Evolutionary conservation across 64 coral and sea anemone genomes (phyloP).

Genomic region (Montipora efflorescens): DNA sequence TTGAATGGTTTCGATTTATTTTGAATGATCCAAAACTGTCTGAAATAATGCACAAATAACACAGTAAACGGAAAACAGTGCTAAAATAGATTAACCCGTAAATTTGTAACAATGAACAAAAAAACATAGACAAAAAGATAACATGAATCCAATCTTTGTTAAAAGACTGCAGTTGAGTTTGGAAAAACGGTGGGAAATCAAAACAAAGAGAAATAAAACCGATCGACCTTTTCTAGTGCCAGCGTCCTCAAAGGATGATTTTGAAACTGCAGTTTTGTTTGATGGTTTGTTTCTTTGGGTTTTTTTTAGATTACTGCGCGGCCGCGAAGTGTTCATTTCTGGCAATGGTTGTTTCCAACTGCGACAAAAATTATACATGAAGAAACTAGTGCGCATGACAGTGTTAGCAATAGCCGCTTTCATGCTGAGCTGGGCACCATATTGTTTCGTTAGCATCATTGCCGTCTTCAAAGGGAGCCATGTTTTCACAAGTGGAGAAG

Average conservation of each 20-base stretch:
- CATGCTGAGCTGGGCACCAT: slow-evolving; percentile 68
- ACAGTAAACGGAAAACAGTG: too few relatives aligned
- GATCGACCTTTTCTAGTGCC: not conserved
- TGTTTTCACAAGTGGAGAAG: slow-evolving; percentile 29
- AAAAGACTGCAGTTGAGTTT: too few relatives aligned
- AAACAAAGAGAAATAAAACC: too few relatives aligned
- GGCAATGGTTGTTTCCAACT: not conserved
- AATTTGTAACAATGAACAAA: too few relatives aligned
- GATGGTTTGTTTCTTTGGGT: not conserved
- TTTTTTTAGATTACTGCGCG: slow-evolving; percentile 1
- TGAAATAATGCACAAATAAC: too few relatives aligned
- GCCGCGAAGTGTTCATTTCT: slow-evolving; percentile 2
- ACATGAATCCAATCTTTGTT: too few relatives aligned
- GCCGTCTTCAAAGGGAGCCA: slow-evolving; percentile 44
- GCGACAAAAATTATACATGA: not conserved
- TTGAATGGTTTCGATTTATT: too few relatives aligned
- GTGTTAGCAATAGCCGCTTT: slow-evolving; percentile 40
- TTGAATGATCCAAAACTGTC: too few relatives aligned
- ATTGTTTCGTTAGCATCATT: slow-evolving; percentile 51
- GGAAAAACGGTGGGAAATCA: too few relatives aligned
- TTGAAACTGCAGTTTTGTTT: not conserved
- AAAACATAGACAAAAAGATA: too few relatives aligned
- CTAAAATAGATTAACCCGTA: too few relatives aligned
- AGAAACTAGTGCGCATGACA: slow-evolving; percentile 50
- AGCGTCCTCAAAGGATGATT: not conserved